These are phyloP conservation scores for Plutomurus gul DNA, from an alignment of 1,140 invertebrate species.

Conservation along the genomic window DNA sequence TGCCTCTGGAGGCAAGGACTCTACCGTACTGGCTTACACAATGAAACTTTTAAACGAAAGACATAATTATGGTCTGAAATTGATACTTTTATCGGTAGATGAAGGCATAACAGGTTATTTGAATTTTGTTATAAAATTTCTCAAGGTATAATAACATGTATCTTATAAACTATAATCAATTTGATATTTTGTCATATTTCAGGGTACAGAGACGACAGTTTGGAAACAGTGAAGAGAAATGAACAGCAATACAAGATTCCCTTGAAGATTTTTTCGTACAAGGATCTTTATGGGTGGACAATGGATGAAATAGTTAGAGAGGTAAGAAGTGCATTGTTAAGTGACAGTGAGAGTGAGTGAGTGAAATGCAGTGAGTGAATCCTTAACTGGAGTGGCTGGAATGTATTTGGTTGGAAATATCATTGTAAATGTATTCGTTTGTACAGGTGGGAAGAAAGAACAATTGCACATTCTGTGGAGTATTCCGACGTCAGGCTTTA, in stretches of 20 bases:
- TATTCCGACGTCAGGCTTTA: conserved; percentile 93
- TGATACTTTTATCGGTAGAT: conserved; percentile 94
- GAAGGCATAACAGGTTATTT: conserved; percentile 89
- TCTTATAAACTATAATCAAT: background rate
- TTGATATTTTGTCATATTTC: too few relatives aligned
- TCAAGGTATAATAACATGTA: too few relatives aligned
- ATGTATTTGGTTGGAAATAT: too few relatives aligned
- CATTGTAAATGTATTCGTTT: background rate
- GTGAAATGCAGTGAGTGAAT: too few relatives aligned
- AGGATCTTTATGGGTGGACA: conserved; percentile 99
- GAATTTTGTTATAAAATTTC: too few relatives aligned
- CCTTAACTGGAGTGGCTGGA: background rate
- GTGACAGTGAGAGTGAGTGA: too few relatives aligned
- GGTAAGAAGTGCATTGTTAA: too few relatives aligned
- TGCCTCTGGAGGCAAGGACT: conserved; percentile 98
- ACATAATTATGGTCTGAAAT: conserved; percentile 87
- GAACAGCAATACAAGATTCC: conserved; percentile 90
- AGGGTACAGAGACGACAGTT: conserved; percentile 96
- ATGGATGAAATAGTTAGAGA: conserved; percentile 98
- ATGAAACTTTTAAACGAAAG: conserved; percentile 90
- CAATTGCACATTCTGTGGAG: conserved; percentile 99
- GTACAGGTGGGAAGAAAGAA: conserved; percentile 89
- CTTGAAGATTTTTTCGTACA: conserved; percentile 94
- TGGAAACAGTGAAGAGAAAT: conserved; percentile 95
- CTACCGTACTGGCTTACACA: conserved; percentile 92